These are phyloP conservation scores for Knipowitschia caucasica DNA, from an alignment of 2,797 vertebrate genomes.

Conservation along the genomic window DNA sequence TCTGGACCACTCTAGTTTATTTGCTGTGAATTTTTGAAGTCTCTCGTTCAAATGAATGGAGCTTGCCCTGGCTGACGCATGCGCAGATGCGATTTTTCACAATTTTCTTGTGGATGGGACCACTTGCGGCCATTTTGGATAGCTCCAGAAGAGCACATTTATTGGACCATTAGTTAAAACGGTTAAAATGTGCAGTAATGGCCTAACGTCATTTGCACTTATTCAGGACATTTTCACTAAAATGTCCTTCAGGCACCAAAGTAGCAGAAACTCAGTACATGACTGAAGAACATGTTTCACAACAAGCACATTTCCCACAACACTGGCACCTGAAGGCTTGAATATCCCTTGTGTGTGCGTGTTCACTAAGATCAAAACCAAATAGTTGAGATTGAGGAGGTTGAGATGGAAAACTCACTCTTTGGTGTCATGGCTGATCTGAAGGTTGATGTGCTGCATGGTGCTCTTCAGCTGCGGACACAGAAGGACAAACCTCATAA, in stretches of 20 bases:
- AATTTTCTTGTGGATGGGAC: too few relatives aligned
- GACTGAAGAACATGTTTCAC: slow-evolving; percentile 6
- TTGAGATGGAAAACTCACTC: slow-evolving; percentile 79
- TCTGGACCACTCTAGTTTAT: too few relatives aligned
- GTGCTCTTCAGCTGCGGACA: slow-evolving; percentile 75
- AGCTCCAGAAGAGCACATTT: too few relatives aligned
- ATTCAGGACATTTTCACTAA: slow-evolving; percentile 23
- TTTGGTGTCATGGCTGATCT: slow-evolving; percentile 58
- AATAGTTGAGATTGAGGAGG: background rate
- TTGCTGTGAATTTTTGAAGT: too few relatives aligned
- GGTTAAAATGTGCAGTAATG: slow-evolving; percentile 41
- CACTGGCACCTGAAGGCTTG: too few relatives aligned
- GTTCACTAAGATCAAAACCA: slow-evolving; percentile 19
- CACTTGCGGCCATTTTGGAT: too few relatives aligned
- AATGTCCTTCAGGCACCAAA: too few relatives aligned
- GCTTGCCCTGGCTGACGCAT: too few relatives aligned
- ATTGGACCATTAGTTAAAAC: too few relatives aligned
- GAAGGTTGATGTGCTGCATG: slow-evolving; percentile 79
- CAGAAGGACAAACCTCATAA: slow-evolving; percentile 10
- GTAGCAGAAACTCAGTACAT: slow-evolving; percentile 23
- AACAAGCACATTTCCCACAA: background rate
- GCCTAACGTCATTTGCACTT: slow-evolving; percentile 20
- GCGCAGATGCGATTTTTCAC: too few relatives aligned
- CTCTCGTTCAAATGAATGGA: too few relatives aligned
- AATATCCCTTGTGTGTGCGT: slow-evolving; percentile 3